These are phyloP conservation scores for Neoascia interrupta DNA, from an alignment of 2,888 invertebrate genomes.

Conservation along the genomic window DNA sequence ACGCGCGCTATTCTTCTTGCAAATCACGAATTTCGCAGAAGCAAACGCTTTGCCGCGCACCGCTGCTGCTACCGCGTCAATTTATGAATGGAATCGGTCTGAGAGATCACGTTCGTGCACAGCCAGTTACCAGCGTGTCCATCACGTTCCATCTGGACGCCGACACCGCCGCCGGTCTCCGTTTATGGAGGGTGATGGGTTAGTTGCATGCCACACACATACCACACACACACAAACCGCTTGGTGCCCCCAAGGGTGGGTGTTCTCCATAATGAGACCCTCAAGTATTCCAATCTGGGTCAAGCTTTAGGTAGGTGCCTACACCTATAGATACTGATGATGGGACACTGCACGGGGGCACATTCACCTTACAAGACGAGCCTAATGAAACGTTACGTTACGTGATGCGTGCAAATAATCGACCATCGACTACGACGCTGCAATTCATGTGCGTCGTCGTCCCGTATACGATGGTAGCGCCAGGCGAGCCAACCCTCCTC, in stretches of 20 bases:
- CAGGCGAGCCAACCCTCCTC: slow-evolving; percentile 44
- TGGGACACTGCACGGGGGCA: slow-evolving; percentile 44
- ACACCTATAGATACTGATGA: too few relatives aligned
- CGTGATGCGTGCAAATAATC: slow-evolving; percentile 68
- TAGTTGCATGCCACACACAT: slow-evolving; percentile 58
- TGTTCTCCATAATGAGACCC: slow-evolving; percentile 65
- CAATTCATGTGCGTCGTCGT: slow-evolving; percentile 55
- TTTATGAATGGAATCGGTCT: slow-evolving; percentile 71
- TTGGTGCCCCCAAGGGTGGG: slow-evolving; percentile 58
- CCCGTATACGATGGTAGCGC: slow-evolving; percentile 53
- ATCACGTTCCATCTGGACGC: slow-evolving; percentile 77
- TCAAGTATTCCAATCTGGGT: slow-evolving; percentile 63
- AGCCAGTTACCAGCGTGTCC: slow-evolving; percentile 74
- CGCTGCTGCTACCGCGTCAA: slow-evolving; percentile 48
- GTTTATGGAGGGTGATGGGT: slow-evolving; percentile 64
- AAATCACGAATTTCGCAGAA: slow-evolving; percentile 68
- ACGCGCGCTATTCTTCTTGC: slow-evolving; percentile 67
- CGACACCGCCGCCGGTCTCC: slow-evolving; percentile 56
- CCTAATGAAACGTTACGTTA: slow-evolving; percentile 68
- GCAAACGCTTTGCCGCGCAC: slow-evolving; percentile 51
- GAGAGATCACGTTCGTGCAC: slow-evolving; percentile 73
- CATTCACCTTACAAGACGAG: slow-evolving; percentile 52
- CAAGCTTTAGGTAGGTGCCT: too few relatives aligned
- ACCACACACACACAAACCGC: slow-evolving; percentile 12
- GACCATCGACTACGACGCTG: slow-evolving; percentile 16